Evolutionary conservation across 92 coral and sea anemone genomes (phyloP), one percentile per base, ranked within the genome.

Genomic region (Zoanthus gigantus): DNA sequence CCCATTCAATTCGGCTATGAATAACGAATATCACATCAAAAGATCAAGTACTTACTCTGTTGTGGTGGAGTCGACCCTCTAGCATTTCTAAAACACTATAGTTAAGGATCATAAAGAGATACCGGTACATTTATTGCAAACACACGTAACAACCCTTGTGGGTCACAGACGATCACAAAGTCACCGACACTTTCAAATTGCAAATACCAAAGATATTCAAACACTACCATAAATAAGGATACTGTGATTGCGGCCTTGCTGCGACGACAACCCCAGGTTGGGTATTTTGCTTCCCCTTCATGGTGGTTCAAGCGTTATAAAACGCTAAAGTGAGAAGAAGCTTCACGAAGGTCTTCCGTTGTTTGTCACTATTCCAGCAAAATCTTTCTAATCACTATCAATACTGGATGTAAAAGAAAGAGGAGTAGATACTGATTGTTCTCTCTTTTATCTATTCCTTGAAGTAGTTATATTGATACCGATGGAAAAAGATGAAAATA

Each of bases 331-430:
- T 88, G 89, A 85, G 65, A 81, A 66, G 85, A 90, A 66, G 93
- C 92, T 89, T 94, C 91, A 86, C 94, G 96, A 95, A 95, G 96
- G 98, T 95, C 98, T 93, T 95, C 98, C 93, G 96, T 95, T 91
- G 91, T 89, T 87, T 89, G 88, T 89, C 94, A 85, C 90, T 93
- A 61, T 90, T 91, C 76, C 74, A 86, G 56, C 50, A 57, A 37
- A 54, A 89, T 89, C 58, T 75, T 83, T 86, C 91, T 78, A 75
- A 85, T 48, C 84, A 61, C 93, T 89, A 90, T 31, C 93, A 89
- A 85, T 89, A 82, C 84, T 56, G 78, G 72, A 32, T 14, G 65
- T 46, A 50, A 86, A 31, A 65, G 31, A 81, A 74, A 86, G 92
- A 81, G 74, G 90, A 86, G 89, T 37, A 61, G 71, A 77, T 72